These are phyloP conservation scores for Brachyalestes nurse DNA, from an alignment of 2,797 vertebrate genomes.

Conservation along the genomic window DNA sequence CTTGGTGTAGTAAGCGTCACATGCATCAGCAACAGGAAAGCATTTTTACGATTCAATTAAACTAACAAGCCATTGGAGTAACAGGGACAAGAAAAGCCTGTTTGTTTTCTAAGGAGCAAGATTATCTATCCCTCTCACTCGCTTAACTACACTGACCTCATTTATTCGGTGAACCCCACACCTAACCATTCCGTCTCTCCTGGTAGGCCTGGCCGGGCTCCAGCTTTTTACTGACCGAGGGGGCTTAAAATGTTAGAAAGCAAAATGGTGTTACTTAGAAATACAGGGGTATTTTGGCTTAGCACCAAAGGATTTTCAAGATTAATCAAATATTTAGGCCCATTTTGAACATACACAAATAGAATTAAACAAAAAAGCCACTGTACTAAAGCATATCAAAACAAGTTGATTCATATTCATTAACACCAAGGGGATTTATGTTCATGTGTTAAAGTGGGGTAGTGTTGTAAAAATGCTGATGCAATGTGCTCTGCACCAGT, in stretches of 20 bases:
- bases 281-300: neutral
- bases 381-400: neutral
- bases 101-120: neutral
- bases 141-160: neutral
- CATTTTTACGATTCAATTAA: neutral
- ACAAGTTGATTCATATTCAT: constrained; percentile 32
- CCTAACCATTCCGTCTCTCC: neutral
- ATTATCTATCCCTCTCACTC: neutral
- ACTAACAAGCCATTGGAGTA: neutral
- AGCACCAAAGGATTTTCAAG: constrained; percentile 51
- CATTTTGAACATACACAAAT: neutral
- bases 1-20: neutral
- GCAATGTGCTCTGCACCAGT: constrained; percentile 59
- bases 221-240: neutral
- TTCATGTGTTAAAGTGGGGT: constrained; percentile 53
- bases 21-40: neutral
- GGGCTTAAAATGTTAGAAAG: constrained; percentile 15
- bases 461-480: constrained; percentile 51
- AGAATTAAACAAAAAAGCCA: neutral
- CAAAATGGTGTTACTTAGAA: neutral
- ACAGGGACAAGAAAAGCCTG: neutral
- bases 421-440: constrained; percentile 59
- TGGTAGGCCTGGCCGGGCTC: neutral
- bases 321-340: neutral
- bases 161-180: neutral